phyloP scores from a whole-genome alignment of 1,140 invertebrate genomes.

The Aricia agestis region DNA sequence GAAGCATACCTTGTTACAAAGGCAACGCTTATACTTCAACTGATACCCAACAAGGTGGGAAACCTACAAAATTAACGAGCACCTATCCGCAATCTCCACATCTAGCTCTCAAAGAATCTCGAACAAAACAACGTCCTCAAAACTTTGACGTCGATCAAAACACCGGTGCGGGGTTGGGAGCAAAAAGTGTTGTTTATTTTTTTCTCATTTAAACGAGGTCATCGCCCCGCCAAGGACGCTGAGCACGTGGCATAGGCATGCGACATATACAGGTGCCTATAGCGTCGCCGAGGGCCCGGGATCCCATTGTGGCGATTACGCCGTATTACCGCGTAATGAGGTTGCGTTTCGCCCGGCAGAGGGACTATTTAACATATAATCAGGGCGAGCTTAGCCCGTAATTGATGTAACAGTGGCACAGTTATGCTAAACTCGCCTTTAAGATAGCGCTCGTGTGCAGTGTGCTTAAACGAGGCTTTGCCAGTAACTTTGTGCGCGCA shows the following conservation, averaged over 20 bases:
- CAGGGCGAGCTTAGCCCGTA: constrained; percentile 3
- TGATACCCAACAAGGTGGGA: too few species aligned
- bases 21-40: too few species aligned
- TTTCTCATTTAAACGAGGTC: constrained; percentile 56
- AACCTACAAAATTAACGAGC: too few species aligned
- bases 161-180: constrained; percentile 46
- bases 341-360: not conserved
- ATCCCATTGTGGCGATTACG: not conserved
- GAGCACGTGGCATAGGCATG: constrained; percentile 62
- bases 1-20: too few species aligned
- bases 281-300: constrained; percentile 3
- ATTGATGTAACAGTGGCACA: constrained; percentile 3
- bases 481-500: too few species aligned
- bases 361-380: constrained; percentile 5
- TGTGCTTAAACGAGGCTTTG: too few species aligned
- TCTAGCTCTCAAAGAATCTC: not conserved
- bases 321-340: not conserved
- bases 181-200: constrained; percentile 57
- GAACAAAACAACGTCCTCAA: constrained; percentile 3
- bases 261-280: constrained; percentile 44
- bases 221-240: constrained; percentile 64
- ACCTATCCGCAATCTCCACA: not conserved
- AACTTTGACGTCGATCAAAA: constrained; percentile 65
- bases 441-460: not conserved
- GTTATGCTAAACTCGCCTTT: not conserved